Percentiles rank a stretch among this genome's conserved stretches.
These are phyloP conservation scores for Caerostris extrusa DNA, from an alignment of 1,140 invertebrate species.

Conservation along the genomic window DNA sequence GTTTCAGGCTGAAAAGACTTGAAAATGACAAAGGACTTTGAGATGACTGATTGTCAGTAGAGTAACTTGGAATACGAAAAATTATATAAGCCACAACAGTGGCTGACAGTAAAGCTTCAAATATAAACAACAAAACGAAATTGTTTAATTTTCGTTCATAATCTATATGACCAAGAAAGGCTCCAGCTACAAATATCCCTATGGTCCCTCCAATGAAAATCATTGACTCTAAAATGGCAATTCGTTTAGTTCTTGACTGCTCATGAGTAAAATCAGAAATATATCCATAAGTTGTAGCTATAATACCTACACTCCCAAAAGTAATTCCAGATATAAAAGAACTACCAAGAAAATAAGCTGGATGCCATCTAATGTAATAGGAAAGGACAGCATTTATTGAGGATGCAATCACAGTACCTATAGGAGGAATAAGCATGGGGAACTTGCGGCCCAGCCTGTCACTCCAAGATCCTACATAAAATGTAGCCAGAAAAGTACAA, in stretches of 20 bases:
- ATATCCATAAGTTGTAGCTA: constrained; percentile 94
- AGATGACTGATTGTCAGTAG: neutral
- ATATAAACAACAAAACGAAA: constrained; percentile 76
- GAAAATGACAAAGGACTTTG: neutral
- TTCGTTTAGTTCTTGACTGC: constrained; percentile 89
- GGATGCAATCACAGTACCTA: constrained; percentile 90
- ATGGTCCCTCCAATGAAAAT: constrained; percentile 82
- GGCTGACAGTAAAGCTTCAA: constrained; percentile 80
- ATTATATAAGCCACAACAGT: constrained; percentile 81
- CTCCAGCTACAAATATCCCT: constrained; percentile 82
- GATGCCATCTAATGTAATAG: constrained; percentile 79
- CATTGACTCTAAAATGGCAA: constrained; percentile 89
- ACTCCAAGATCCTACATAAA: constrained; percentile 85
- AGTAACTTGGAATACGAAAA: constrained; percentile 79
- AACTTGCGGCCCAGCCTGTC: constrained; percentile 90
- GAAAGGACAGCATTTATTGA: constrained; percentile 90
- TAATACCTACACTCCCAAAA: constrained; percentile 93
- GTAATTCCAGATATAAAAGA: constrained; percentile 84
- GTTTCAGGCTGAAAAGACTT: constrained; percentile 78
- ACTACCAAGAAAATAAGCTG: constrained; percentile 81
- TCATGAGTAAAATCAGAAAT: constrained; percentile 92
- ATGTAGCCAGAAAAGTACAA: constrained; percentile 81
- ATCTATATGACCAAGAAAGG: constrained; percentile 80
- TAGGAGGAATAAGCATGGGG: constrained; percentile 90
- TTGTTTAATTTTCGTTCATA: constrained; percentile 80